Percentiles rank a stretch among this genome's conserved stretches.
Evolutionary conservation across 2,888 invertebrate species (phyloP).

Genomic region (Lacanobia wlatinum): DNA sequence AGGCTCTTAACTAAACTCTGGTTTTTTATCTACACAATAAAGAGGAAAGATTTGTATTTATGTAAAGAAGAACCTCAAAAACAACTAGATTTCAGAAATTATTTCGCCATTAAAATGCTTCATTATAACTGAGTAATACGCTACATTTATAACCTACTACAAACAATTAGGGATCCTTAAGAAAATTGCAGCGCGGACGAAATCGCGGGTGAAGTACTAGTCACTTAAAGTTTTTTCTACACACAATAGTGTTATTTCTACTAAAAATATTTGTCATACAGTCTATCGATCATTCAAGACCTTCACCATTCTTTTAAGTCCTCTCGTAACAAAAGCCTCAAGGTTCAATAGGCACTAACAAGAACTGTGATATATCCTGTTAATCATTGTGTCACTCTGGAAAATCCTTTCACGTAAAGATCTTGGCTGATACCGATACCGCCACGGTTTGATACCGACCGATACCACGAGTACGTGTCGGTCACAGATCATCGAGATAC

Average conservation of each 20-base stretch:
- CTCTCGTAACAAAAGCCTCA: constrained; percentile 17
- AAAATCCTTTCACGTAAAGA: constrained; percentile 51
- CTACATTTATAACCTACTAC: too few species aligned
- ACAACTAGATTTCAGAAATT: too few species aligned
- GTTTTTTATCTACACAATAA: too few species aligned
- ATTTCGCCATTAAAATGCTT: too few species aligned
- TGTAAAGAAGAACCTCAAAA: too few species aligned
- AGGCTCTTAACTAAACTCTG: too few species aligned
- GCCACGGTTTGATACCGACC: neutral
- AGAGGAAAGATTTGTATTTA: too few species aligned
- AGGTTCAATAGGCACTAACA: constrained; percentile 29
- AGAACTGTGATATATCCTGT: constrained; percentile 48
- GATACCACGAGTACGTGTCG: neutral
- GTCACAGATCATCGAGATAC: constrained; percentile 45
- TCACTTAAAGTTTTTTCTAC: neutral
- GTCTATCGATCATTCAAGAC: constrained; percentile 17
- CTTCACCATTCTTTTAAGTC: constrained; percentile 24
- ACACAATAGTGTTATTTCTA: constrained; percentile 27
- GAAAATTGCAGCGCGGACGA: too few species aligned
- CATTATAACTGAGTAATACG: too few species aligned
- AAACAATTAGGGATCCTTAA: too few species aligned
- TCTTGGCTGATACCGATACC: constrained; percentile 40
- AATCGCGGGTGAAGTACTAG: too few species aligned
- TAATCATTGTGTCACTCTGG: constrained; percentile 45
- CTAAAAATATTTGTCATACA: constrained; percentile 32